These are phyloP conservation scores for Crotophaga sulcirostris DNA, from an alignment of 2,113 vertebrate species.

Conservation along the genomic window DNA sequence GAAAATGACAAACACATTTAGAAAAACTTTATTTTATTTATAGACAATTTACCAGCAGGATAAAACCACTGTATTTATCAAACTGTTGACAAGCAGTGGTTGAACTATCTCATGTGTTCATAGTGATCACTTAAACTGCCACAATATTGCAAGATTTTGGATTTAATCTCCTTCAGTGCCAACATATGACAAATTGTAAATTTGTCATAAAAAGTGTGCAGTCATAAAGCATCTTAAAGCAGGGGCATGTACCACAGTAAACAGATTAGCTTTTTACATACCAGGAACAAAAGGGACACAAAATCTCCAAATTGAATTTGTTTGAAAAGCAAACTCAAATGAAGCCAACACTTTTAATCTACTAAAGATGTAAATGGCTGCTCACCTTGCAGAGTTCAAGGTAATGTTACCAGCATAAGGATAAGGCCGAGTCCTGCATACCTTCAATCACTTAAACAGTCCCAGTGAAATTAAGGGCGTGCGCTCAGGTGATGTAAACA, in stretches of 20 bases:
- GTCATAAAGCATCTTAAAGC: neutral
- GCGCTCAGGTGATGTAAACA: neutral
- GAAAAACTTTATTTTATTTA: conserved; percentile 3
- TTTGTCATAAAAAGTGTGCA: neutral
- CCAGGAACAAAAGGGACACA: neutral
- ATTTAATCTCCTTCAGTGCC: neutral
- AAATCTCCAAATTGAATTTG: conserved; percentile 34
- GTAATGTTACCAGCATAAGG: neutral
- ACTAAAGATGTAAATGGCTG: neutral
- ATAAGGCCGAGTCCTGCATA: neutral
- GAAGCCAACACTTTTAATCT: conserved; percentile 1
- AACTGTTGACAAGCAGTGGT: neutral
- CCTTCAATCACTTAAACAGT: neutral
- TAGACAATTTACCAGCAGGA: neutral
- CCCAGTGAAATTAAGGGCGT: neutral
- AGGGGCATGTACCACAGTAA: neutral
- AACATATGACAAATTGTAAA: neutral
- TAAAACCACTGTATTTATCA: neutral
- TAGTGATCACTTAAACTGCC: neutral
- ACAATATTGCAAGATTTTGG: neutral
- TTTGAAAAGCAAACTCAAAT: conserved; percentile 9
- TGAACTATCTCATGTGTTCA: neutral
- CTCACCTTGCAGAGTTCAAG: conserved; percentile 25
- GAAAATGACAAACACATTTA: neutral
- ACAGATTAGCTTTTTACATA: conserved; percentile 36